A percentile compares a stretch with the other conserved stretches of the same genome.
Evolutionary conservation across 2,113 vertebrate genomes (phyloP).

Genomic region (Sceloporus undulatus): DNA sequence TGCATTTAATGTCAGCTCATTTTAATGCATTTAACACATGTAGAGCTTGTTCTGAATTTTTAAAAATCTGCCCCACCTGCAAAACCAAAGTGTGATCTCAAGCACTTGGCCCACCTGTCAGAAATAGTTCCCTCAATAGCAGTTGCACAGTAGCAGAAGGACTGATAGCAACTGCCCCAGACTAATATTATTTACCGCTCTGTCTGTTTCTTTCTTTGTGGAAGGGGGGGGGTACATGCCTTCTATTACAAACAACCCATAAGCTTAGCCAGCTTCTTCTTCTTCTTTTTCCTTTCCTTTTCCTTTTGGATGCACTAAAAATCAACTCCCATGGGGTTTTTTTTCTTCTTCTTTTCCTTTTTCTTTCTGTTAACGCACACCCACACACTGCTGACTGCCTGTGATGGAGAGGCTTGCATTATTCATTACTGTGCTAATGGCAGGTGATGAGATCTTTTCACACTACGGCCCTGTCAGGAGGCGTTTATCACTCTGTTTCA

Average conservation of each 20-base stretch:
- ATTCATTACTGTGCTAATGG: constrained; percentile 81
- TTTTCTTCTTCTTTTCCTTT: constrained; percentile 42
- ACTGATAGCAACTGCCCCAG: background rate
- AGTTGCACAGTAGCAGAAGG: background rate
- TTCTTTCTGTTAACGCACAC: constrained; percentile 31
- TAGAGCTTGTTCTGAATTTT: too few relatives aligned
- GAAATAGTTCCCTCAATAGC: background rate
- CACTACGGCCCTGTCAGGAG: constrained; percentile 78
- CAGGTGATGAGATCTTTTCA: constrained; percentile 84
- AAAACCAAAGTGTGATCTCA: too few relatives aligned
- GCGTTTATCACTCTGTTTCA: constrained; percentile 86
- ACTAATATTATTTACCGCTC: background rate
- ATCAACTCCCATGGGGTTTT: constrained; percentile 48
- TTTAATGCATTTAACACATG: too few relatives aligned
- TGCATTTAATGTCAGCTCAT: too few relatives aligned
- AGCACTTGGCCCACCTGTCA: too few relatives aligned
- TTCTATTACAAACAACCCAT: constrained; percentile 8
- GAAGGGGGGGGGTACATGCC: background rate
- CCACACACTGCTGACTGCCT: constrained; percentile 54
- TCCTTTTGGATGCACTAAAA: constrained; percentile 54
- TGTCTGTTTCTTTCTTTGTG: background rate
- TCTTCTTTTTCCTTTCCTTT: too few relatives aligned
- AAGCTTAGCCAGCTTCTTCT: background rate
- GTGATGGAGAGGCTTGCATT: constrained; percentile 80
- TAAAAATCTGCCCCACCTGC: too few relatives aligned